phyloP scores from a whole-genome alignment of 2,797 vertebrate species.

The Tachyglossus aculeatus region DNA sequence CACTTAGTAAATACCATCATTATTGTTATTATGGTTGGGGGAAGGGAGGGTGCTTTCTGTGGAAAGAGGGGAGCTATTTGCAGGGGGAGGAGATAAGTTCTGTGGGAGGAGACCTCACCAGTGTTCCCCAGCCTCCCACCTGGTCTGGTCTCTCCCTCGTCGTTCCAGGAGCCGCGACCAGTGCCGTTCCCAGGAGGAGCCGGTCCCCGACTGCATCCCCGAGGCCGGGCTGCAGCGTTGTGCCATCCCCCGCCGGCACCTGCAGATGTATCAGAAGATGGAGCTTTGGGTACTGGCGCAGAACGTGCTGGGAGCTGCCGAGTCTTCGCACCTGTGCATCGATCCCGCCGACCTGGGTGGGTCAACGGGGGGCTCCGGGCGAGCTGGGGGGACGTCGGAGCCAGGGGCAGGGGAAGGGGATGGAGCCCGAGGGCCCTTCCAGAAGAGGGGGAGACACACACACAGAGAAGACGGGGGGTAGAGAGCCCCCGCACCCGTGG shows the following conservation, averaged over 20 bases:
- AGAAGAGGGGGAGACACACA: background rate
- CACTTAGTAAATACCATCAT: too few species aligned
- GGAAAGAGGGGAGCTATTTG: background rate
- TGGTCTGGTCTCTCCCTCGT: background rate
- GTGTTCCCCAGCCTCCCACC: background rate
- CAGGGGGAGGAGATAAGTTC: background rate
- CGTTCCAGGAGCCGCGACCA: conserved; percentile 48
- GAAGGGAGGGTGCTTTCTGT: background rate
- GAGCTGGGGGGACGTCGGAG: too few species aligned
- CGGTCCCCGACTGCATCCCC: conserved; percentile 42
- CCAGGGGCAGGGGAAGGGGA: background rate
- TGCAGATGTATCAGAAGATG: conserved; percentile 75
- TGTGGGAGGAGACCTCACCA: background rate
- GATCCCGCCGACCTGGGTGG: conserved; percentile 83
- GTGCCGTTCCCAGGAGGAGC: conserved; percentile 21
- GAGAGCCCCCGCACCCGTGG: background rate
- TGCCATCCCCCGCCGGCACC: conserved; percentile 75
- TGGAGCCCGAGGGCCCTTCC: background rate
- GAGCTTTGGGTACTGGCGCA: conserved; percentile 79
- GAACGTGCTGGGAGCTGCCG: conserved; percentile 80
- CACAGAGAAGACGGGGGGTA: rapidly evolving
- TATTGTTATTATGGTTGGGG: too few species aligned
- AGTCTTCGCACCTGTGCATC: conserved; percentile 66
- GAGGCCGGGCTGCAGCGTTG: conserved; percentile 46
- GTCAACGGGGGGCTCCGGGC: rapidly evolving